These are phyloP conservation scores for Sinodicranocentrus sp. DNA, from an alignment of 2,888 invertebrate species.

Conservation along the genomic window DNA sequence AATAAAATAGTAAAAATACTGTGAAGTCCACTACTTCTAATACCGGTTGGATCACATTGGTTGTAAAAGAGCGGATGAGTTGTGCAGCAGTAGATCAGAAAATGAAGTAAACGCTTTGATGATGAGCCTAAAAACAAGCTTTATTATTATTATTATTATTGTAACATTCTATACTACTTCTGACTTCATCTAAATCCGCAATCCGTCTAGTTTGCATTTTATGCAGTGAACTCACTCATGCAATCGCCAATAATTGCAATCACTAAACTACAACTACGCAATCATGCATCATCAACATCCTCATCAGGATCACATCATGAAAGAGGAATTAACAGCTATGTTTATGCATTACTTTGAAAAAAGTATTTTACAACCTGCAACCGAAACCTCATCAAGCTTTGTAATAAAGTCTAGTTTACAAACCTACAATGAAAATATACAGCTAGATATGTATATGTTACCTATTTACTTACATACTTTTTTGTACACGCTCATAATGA, in stretches of 20 bases:
- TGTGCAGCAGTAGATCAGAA: slow-evolving; percentile 8
- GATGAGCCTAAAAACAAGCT: slow-evolving; percentile 45
- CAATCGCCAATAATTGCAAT: slow-evolving; percentile 55
- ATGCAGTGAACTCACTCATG: slow-evolving; percentile 10
- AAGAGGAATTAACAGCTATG: slow-evolving; percentile 46
- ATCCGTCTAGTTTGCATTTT: slow-evolving; percentile 46
- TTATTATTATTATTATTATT: slow-evolving; percentile 25
- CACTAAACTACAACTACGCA: slow-evolving; percentile 32
- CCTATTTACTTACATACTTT: too few relatives aligned
- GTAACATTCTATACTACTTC: not conserved
- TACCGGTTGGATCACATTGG: slow-evolving; percentile 11
- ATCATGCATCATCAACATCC: slow-evolving; percentile 39
- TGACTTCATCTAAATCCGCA: slow-evolving; percentile 43
- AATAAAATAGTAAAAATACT: slow-evolving; percentile 15
- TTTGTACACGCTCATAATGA: too few relatives aligned
- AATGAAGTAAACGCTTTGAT: slow-evolving; percentile 38
- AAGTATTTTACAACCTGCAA: slow-evolving; percentile 18
- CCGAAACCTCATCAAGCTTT: not conserved
- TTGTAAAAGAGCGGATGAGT: not conserved
- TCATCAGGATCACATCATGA: slow-evolving; percentile 5
- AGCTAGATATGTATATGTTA: too few relatives aligned
- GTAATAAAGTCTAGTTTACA: slow-evolving; percentile 15
- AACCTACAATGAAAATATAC: slow-evolving; percentile 27
- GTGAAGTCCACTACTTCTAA: not conserved
- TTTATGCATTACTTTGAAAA: slow-evolving; percentile 3